Base-by-base conservation (phyloP, 2,113 vertebrate species). In the Mionectes macconnelli region DNA sequence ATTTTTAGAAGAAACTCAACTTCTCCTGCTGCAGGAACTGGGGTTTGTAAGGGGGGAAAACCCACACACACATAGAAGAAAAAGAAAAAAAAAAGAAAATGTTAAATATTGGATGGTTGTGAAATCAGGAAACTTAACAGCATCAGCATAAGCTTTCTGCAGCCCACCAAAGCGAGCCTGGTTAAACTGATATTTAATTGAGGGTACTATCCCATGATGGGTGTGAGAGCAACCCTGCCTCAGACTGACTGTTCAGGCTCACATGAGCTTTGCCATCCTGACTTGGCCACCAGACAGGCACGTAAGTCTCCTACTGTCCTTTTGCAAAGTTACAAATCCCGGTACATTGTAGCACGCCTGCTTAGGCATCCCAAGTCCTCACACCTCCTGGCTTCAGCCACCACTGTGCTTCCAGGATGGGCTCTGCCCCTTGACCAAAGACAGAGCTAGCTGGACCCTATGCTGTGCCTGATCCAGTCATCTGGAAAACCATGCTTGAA, bases 301-400 rank as follows among this genome's bases (percentile, higher is more conserved):
- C 0, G 0, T 35, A 42, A 50, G n/a, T 5, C 14, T 76, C 12
- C 20, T 49, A 4, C 21, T 30, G 21, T 37, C 10, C 12, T 53
- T 47, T 40, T 2, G 1, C n/a, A 72, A n/a, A 49, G 45, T 10
- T 76, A 3, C 19, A 82, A 50, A 27, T 10, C 3, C 7, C 31
- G 8, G 7, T 17, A 27, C 12, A 9, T 81, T 40, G 28, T 9
- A 22, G 12, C 22, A 74, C 3, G 18, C 4, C 66, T 74, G 40
- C 10, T 60, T 35, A 24, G 39, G 24, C 45, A 9, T 0, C 37
- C 16, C 3, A 70, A 8, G 9, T 40, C 42, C 40, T 62, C 0
- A 0, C 31, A n/a, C 4, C 15, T 30, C 6, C 42, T 50, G 17
- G 19, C 49, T 79, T 23, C 74, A 81, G 50, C 5, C 2, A 2